phyloP scores from a whole-genome alignment of 2,888 invertebrate genomes.

The Petrolisthes manimaculis region DNA sequence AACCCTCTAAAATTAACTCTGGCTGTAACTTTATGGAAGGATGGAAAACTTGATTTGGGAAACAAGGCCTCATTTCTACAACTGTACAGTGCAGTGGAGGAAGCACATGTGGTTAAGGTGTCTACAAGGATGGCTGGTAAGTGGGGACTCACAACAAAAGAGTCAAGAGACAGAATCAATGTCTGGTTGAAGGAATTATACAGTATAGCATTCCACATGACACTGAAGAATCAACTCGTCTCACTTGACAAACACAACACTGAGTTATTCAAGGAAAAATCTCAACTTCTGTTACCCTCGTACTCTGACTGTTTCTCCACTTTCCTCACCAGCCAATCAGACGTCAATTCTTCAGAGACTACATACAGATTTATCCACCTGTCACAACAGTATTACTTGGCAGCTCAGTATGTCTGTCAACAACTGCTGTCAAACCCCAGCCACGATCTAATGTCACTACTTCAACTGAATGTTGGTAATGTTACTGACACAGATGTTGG shows the following conservation, averaged over 20 bases:
- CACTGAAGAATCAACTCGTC: background rate
- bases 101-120: background rate
- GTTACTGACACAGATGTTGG: too few species aligned
- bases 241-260: background rate
- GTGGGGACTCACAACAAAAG: background rate
- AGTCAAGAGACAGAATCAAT: conserved; percentile 8
- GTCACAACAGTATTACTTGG: conserved; percentile 36
- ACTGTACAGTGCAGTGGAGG: conserved; percentile 23
- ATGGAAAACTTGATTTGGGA: background rate
- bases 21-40: conserved; percentile 31
- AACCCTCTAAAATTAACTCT: conserved; percentile 42
- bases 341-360: background rate
- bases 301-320: conserved; percentile 41
- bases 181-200: conserved; percentile 23
- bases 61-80: background rate
- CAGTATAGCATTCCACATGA: conserved; percentile 23
- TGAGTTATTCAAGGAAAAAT: background rate
- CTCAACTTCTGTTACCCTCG: background rate
- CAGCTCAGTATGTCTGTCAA: conserved; percentile 21
- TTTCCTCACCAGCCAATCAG: conserved; percentile 11
- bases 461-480: background rate
- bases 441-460: background rate
- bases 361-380: conserved; percentile 33
- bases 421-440: background rate
- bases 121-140: background rate